Conservation (phyloP, 2,797 vertebrate genomes). For the Crocidura indochinensis region DNA sequence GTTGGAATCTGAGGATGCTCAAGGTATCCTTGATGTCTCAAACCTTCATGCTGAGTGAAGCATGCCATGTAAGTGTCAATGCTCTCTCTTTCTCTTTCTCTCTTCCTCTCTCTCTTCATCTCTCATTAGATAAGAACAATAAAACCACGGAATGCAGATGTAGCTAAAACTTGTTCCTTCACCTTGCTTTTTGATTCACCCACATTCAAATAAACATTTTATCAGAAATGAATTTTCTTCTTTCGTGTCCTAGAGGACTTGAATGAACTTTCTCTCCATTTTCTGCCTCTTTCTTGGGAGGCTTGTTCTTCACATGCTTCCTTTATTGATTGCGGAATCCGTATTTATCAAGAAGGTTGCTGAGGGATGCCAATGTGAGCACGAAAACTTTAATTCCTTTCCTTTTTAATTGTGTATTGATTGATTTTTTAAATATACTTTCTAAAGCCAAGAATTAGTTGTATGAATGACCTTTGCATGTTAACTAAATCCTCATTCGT, state of each 20-base stretch:
- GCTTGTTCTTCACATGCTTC: conserved; percentile 57
- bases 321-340: conserved; percentile 57
- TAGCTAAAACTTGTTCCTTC: conserved; percentile 74
- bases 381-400: conserved; percentile 83
- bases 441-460: conserved; percentile 80
- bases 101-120: too few species aligned
- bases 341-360: conserved; percentile 65
- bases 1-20: conserved; percentile 95
- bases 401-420: conserved; percentile 82
- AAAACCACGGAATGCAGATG: conserved; percentile 85
- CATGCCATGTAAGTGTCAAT: conserved; percentile 92
- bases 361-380: conserved; percentile 68
- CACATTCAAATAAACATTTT: conserved; percentile 72
- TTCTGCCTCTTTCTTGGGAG: conserved; percentile 28
- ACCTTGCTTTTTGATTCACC: conserved; percentile 76
- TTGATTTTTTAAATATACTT: conserved; percentile 74
- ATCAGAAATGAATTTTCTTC: conserved; percentile 70
- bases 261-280: neutral
- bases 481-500: conserved; percentile 58
- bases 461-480: conserved; percentile 74
- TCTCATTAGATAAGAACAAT: conserved; percentile 93
- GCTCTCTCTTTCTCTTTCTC: conserved; percentile 29
- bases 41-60: conserved; percentile 95
- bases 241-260: conserved; percentile 56
- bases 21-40: conserved; percentile 97